Evolutionary conservation across 2,888 invertebrate species (phyloP).

Genomic region (Drymonia ruficornis): DNA sequence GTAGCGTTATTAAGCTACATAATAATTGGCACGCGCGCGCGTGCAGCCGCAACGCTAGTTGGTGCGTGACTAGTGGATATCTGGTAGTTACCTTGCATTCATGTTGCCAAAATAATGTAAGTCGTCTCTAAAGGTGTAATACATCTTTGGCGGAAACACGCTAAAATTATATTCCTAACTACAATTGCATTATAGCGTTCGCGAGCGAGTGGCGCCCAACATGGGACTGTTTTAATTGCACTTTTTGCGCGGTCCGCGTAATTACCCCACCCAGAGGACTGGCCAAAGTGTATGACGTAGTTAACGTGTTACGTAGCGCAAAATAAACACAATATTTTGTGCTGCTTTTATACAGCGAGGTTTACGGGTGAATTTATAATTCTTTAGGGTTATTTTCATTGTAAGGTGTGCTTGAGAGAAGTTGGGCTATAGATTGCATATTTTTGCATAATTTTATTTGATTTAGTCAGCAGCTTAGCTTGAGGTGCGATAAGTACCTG

Average conservation of each 20-base stretch:
- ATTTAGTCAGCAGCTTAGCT: not conserved
- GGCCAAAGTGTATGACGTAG: slow-evolving; percentile 34
- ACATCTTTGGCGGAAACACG: too few relatives aligned
- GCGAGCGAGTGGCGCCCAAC: slow-evolving; percentile 35
- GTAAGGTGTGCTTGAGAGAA: slow-evolving; percentile 4
- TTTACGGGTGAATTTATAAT: slow-evolving; percentile 2
- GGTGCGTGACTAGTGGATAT: too few relatives aligned
- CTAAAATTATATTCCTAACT: slow-evolving; percentile 35
- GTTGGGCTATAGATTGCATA: not conserved
- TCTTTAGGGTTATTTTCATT: slow-evolving; percentile 4
- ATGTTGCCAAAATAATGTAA: too few relatives aligned
- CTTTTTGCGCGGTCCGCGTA: slow-evolving; percentile 37
- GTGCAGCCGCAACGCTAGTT: too few relatives aligned
- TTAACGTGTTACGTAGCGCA: slow-evolving; percentile 29
- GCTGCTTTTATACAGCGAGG: not conserved
- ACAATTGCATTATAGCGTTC: slow-evolving; percentile 37
- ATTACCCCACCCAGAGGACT: slow-evolving; percentile 29
- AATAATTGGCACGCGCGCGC: too few relatives aligned
- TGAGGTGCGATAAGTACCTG: not conserved
- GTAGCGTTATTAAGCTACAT: too few relatives aligned
- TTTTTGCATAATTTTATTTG: slow-evolving; percentile 3
- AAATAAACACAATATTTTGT: slow-evolving; percentile 7
- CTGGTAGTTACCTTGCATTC: too few relatives aligned
- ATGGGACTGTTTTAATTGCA: slow-evolving; percentile 45
- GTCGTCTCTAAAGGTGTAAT: too few relatives aligned